Evolutionary conservation across 1,140 invertebrate genomes (phyloP).

Genomic region (Platyscapa corneri): DNA sequence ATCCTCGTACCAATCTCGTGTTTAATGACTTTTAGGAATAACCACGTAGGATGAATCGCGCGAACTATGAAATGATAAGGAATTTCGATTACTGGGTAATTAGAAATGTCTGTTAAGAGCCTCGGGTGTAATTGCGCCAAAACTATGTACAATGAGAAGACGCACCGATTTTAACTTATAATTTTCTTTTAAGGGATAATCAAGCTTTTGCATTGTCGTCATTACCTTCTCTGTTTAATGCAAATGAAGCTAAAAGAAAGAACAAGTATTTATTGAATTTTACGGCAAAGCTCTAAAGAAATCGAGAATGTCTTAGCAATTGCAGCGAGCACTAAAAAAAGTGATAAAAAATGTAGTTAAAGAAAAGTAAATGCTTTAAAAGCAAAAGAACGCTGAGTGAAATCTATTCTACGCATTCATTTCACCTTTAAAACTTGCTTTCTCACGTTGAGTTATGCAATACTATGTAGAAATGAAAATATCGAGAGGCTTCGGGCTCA

Average conservation of each 20-base stretch:
- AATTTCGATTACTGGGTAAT: background rate
- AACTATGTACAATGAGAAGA: background rate
- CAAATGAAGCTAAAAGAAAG: conserved; percentile 2
- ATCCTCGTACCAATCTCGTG: background rate
- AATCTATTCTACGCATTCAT: background rate
- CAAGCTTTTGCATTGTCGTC: background rate
- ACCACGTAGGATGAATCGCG: background rate
- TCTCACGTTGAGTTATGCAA: background rate
- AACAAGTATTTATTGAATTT: conserved; percentile 24
- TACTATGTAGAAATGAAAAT: background rate
- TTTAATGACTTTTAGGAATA: background rate
- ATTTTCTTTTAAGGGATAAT: background rate
- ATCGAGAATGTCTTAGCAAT: background rate
- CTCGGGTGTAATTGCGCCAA: background rate
- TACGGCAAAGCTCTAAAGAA: conserved; percentile 15
- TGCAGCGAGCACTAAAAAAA: background rate
- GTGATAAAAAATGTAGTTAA: background rate
- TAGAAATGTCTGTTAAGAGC: background rate
- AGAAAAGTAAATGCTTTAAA: background rate
- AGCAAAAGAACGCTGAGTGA: background rate
- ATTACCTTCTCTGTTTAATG: background rate
- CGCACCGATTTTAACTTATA: conserved; percentile 26
- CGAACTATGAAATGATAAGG: background rate
- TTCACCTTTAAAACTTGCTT: background rate
- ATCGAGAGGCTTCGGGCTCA: no score